Evolutionary conservation across 2,797 vertebrate genomes (phyloP).

Genomic region (Merluccius polli): DNA sequence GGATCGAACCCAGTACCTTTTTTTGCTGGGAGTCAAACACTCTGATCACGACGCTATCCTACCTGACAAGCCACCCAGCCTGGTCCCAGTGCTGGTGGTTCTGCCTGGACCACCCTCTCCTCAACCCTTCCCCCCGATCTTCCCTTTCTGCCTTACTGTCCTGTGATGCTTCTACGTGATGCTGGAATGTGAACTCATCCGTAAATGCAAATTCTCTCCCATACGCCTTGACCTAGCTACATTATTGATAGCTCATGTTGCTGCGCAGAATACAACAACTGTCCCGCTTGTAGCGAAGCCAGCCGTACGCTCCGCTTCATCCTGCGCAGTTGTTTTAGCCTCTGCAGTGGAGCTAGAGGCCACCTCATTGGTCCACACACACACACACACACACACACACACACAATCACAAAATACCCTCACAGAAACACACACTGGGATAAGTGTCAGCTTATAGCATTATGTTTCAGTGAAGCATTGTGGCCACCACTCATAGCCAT

Average conservation of each 20-base stretch:
- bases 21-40: not conserved
- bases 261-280: conserved; percentile 35
- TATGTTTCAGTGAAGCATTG: conserved; percentile 56
- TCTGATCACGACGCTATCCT: not conserved
- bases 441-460: conserved; percentile 60
- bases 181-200: not conserved
- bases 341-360: conserved; percentile 37
- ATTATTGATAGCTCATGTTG: conserved; percentile 51
- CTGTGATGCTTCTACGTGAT: not conserved
- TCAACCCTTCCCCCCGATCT: not conserved
- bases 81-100: not conserved
- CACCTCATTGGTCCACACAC: conserved; percentile 39
- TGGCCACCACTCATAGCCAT: conserved; percentile 62
- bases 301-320: conserved; percentile 26
- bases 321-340: conserved; percentile 39
- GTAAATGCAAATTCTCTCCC: conserved; percentile 14
- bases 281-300: conserved; percentile 21
- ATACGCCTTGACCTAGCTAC: conserved; percentile 43
- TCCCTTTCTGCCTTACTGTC: not conserved
- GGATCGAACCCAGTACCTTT: not conserved
- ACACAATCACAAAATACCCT: no score
- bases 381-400: conserved; percentile 1
- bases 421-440: conserved; percentile 26
- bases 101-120: not conserved
- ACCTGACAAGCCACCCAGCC: not conserved